A percentile compares a stretch with the other conserved stretches of the same genome.
These are phyloP conservation scores for Oreochromis mossambicus DNA, from an alignment of 2,797 vertebrate species.

Conservation along the genomic window DNA sequence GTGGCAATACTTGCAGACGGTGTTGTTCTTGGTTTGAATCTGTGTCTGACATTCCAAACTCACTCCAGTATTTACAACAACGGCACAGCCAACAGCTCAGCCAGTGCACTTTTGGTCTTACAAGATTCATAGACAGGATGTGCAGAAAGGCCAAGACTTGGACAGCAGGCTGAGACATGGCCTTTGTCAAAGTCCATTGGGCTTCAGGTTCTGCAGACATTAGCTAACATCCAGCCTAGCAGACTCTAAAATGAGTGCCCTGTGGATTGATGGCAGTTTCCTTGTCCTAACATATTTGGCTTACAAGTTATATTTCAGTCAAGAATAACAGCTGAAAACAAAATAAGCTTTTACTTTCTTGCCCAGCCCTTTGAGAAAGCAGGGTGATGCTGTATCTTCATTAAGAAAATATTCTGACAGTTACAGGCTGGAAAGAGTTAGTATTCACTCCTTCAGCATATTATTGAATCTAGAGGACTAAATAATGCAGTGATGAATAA, in stretches of 20 bases:
- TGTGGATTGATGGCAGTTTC: neutral
- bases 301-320: neutral
- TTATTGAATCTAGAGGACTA: neutral
- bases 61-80: conserved; percentile 48
- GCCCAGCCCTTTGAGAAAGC: neutral
- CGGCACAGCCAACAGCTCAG: neutral
- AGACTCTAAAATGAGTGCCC: neutral
- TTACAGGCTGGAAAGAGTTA: conserved; percentile 26
- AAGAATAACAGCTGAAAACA: neutral
- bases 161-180: conserved; percentile 2
- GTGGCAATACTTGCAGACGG: neutral
- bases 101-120: conserved; percentile 24
- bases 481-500: neutral
- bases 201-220: conserved; percentile 12
- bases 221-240: neutral
- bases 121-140: conserved; percentile 25
- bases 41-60: conserved; percentile 54
- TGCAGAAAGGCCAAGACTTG: neutral
- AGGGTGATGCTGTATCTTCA: neutral
- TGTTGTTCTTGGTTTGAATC: conserved; percentile 51
- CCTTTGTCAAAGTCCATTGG: conserved; percentile 18
- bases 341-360: neutral
- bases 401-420: conserved; percentile 8
- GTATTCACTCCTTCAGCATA: neutral
- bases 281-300: neutral